Base-by-base conservation (phyloP, 2,797 vertebrate species). In the Chaetophractus vellerosus region DNA sequence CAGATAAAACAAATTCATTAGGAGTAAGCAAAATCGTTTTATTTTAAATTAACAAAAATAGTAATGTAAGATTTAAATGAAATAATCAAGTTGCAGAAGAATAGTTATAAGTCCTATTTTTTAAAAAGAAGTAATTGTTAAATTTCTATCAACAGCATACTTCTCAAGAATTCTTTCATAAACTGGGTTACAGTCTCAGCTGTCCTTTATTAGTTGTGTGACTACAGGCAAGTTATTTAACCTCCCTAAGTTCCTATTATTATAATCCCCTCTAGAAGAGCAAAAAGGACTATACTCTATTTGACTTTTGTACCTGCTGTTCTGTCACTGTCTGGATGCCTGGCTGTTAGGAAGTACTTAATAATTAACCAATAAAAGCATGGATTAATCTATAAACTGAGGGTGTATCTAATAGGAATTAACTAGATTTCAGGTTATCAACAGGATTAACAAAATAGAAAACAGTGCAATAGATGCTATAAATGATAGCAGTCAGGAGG, bases 141-240 rank as follows among this genome's bases (percentile, higher is more conserved):
- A 91, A 95, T 96, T 93, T 93, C 83, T 68, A 95, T 48, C 36
- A 89, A 63, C 10, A 93, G 16, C 41, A 84, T 18, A 96, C 91
- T 81, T 91, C 81, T 92, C 48, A 84, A 90, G 11, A 83, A 80
- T 24, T 93, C 45, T 87, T 38, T 94, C n/a, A 90, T 84, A 88
- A 94, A 91, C 9, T 64, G 28, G 31, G 72, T 38, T 91, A 86
- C 7, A 92, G 55, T 68, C 76, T 91, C 48, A 96, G 21, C 26
- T 75, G 19, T 48, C 64, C 68, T 52, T 88, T 74, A 89, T 36
- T 74, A 93, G 72, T 21, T 41, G 6, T 23, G n/a, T 89, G 38
- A 71, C 28, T 69, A 55, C 66, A 18, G 64, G 69, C 12, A 88
- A 96, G 69, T 75, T 90, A 64, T 23, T 93, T 81, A 96, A 80